Evolutionary conservation across 2,113 vertebrate species (phyloP), one percentile per base, ranked within the genome.

Genomic region (Psettodes erumei): DNA sequence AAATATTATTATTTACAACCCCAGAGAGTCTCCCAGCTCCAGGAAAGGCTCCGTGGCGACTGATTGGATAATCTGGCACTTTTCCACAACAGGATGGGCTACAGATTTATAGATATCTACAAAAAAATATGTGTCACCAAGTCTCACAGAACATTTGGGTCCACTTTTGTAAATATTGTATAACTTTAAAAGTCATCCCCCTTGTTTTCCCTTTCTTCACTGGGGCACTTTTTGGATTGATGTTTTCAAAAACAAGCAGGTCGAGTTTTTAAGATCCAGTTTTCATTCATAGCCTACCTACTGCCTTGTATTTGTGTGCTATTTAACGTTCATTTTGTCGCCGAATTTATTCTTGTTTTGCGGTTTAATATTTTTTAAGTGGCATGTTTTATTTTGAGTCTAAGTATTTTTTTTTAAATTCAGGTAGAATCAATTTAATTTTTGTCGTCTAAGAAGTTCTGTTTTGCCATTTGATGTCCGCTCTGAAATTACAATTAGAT

Each of bases 161-260:
- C 69, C 84, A 82, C 83, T 90, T 91, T 90, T 94, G 92, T 94
- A 95, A 92, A 95, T 93, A 93, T 85, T 93, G 93, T 93, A 93
- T 89, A 93, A 91, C 91, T 93, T 91, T 86, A 68, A 90, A 91
- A 89, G 77, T 91, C 84, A 92, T 86, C 79, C 83, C 77, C 42
- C 59, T 58, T 38, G 60, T 38, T 53, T 43, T 60, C 79, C 73
- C 10, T 81, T 75, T 81, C 75, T 75, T 77, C 91, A 95, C 92
- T 93, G 88, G 90, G 91, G 93, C 93, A 94, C 91, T 93, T 94
- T 94, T 89, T 80, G 70, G 45, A 73, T 81, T 65, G 42, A 55
- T 75, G 69, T 85, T 93, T 92, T 85, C 61, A 74, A 79, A 85
- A 81, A 85, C 71, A 65, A 84, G 83, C 80, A 85, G 61, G 64